Evolutionary conservation across 2,888 invertebrate species (phyloP), one percentile per base, ranked within the genome.

Genomic region (Pheosia gnoma): DNA sequence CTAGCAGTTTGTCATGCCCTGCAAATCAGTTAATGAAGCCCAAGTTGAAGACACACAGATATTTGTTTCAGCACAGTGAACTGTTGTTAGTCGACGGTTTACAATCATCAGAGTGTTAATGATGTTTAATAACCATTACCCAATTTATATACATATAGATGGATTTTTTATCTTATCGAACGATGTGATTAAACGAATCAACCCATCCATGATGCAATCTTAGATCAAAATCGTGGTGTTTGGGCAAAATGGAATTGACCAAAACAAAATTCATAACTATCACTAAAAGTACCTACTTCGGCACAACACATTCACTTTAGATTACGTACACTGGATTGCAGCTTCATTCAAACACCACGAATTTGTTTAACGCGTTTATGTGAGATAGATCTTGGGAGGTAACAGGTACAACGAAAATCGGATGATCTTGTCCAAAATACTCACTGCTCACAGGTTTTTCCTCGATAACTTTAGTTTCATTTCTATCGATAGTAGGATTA

Each of bases 11-110:
- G 84, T 81, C 88, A 91, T 91, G 87, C 89, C 94, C 94, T 94
- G 94, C 81, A 93, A 93, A 93, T 91, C 87, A 92, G 88, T 91
- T 89, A 94, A 94, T 86, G 91, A 89, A 88, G 88, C 91, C 91
- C 86, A 89, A 85, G 74, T 90, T 93, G 92, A 91, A 93, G 93
- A 93, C 92, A 92, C 93, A 93, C 93, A 93, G 93, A 93, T 87
- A 91, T 83, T 73, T 75, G 72, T 82, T 84, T 87, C 86, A 86
- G 85, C 80, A 87, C 80, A 83, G 78, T 83, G 79, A 81, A 82
- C 79, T 74, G 78, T 84, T 74, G 78, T 84, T 85, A 85, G 85
- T 88, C 81, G 84, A 84, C 84, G 79, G 72, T 77, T 72, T 70
- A 39, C 38, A 55, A n/a, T 59, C 68, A 82, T 83, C 53, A 11